Conservation (phyloP, 2,113 vertebrate species). For the Takifugu bimaculatus region DNA sequence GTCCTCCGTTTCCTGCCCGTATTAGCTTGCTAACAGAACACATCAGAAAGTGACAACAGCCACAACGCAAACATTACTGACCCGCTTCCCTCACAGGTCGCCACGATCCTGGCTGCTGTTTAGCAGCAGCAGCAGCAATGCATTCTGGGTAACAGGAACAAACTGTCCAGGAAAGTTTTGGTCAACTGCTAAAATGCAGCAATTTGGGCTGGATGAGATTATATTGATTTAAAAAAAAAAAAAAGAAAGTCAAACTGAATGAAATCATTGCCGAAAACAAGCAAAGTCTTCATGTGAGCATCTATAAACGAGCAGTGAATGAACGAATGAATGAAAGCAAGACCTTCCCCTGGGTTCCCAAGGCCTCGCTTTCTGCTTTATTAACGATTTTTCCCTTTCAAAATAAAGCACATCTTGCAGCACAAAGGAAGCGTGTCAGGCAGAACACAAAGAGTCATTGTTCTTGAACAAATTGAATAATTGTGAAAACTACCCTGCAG, state of each 20-base stretch:
- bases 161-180: too few relatives aligned
- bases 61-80: background rate
- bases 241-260: background rate
- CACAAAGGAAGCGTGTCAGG: background rate
- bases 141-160: constrained; percentile 3
- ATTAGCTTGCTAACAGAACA: too few relatives aligned
- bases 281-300: background rate
- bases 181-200: background rate
- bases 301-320: background rate
- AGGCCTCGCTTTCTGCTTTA: too few relatives aligned
- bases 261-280: background rate
- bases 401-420: background rate
- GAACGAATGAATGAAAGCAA: too few relatives aligned
- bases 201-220: constrained; percentile 4
- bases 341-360: too few relatives aligned
- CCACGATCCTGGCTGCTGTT: constrained; percentile 9
- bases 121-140: constrained; percentile 9
- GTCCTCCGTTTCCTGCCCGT: too few relatives aligned
- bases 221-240: too few relatives aligned
- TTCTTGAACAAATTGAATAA: background rate
- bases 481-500: background rate
- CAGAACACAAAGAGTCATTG: background rate
- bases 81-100: constrained; percentile 35
- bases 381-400: too few relatives aligned
- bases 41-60: too few relatives aligned